Evolutionary conservation across 1,140 invertebrate species (phyloP).

Genomic region (Ooceraea biroi): DNA sequence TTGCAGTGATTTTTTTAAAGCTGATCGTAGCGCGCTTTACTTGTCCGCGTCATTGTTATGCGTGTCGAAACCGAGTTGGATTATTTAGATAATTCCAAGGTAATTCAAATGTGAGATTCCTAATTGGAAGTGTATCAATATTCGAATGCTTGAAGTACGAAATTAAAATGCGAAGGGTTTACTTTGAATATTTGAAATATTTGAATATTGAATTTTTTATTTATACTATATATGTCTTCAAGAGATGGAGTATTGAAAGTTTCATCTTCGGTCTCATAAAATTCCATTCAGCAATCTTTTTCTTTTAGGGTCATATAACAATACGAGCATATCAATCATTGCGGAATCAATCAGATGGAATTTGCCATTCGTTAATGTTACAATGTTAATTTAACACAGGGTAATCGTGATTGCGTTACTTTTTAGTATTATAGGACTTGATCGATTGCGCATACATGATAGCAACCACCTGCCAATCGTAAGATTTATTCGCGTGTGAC

Average conservation of each 20-base stretch:
- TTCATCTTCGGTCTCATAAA: too few relatives aligned
- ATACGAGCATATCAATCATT: slow-evolving; percentile 21
- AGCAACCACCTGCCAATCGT: slow-evolving; percentile 26
- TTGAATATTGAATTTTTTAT: not conserved
- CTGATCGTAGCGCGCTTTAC: not conserved
- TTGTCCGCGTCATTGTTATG: not conserved
- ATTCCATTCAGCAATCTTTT: not conserved
- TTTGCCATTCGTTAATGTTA: not conserved
- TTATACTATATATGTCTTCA: too few relatives aligned
- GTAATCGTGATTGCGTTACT: slow-evolving; percentile 3
- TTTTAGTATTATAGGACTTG: slow-evolving; percentile 14
- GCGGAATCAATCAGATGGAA: not conserved
- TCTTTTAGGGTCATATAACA: not conserved
- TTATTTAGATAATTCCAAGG: not conserved
- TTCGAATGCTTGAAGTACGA: not conserved
- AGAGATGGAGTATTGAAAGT: too few relatives aligned
- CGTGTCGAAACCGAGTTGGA: not conserved
- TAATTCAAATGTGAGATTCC: slow-evolving; percentile 2
- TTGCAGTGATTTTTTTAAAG: slow-evolving; percentile 25
- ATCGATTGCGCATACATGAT: slow-evolving; percentile 3
- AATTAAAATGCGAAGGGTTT: not conserved
- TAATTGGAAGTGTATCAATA: slow-evolving; percentile 7
- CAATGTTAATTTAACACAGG: slow-evolving; percentile 21
- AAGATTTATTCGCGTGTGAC: slow-evolving; percentile 33
- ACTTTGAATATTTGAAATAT: not conserved